These are phyloP conservation scores for Distichodus sexfasciatus DNA, from an alignment of 2,797 vertebrate species.

Conservation along the genomic window DNA sequence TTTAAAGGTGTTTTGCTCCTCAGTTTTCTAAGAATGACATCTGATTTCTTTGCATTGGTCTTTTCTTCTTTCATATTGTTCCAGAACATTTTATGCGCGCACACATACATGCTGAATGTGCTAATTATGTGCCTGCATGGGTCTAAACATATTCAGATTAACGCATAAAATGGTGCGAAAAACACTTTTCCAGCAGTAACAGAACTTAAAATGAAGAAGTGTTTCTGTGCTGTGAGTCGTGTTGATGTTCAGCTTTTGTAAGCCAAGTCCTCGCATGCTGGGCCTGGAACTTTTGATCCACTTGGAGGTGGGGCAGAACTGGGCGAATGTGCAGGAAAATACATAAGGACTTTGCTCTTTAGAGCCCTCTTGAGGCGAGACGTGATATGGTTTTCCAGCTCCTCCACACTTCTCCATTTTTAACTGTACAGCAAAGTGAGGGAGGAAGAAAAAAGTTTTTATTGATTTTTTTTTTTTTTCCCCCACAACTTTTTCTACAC, in stretches of 20 bases:
- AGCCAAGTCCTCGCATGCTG: slow-evolving; percentile 1
- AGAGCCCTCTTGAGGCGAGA: slow-evolving; percentile 51
- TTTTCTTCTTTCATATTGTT: neutral
- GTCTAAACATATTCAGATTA: slow-evolving; percentile 46
- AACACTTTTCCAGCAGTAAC: slow-evolving; percentile 50
- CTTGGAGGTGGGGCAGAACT: neutral
- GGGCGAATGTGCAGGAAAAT: no score
- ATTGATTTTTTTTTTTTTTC: slow-evolving; percentile 18
- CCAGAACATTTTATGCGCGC: slow-evolving; percentile 12
- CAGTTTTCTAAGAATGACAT: no score
- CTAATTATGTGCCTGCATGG: slow-evolving; percentile 49
- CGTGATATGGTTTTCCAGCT: neutral
- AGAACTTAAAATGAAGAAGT: slow-evolving; percentile 42
- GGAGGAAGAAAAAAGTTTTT: slow-evolving; percentile 14
- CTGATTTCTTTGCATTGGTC: neutral
- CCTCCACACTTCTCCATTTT: neutral
- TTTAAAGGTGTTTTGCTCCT: no score
- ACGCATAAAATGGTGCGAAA: slow-evolving; percentile 38
- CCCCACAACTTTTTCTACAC: slow-evolving; percentile 10
- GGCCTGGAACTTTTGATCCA: neutral
- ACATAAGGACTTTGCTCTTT: slow-evolving; percentile 28
- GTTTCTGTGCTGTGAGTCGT: slow-evolving; percentile 33
- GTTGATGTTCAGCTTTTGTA: neutral
- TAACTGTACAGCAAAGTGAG: slow-evolving; percentile 23
- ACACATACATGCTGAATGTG: slow-evolving; percentile 35